phyloP scores from a whole-genome alignment of 1,140 invertebrate species.

The Akabosia matsudoensis region DNA sequence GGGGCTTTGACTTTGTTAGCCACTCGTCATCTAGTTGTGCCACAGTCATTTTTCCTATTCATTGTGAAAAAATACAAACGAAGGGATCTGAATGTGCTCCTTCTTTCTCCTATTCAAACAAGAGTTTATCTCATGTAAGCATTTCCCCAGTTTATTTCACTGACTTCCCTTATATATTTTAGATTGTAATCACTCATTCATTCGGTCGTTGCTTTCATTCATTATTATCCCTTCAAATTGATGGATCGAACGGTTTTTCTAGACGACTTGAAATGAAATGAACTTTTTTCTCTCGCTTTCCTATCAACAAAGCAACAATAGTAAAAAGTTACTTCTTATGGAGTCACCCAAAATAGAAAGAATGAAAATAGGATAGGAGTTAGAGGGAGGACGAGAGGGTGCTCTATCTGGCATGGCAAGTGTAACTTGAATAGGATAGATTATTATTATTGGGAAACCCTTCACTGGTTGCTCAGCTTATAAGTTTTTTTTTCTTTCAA shows the following conservation, averaged over 20 bases:
- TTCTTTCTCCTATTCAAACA: too few species aligned
- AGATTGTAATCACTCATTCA: conserved; percentile 40
- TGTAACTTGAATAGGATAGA: neutral
- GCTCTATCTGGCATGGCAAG: neutral
- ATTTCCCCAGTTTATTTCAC: neutral
- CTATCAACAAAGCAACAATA: neutral
- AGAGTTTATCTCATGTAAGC: too few species aligned
- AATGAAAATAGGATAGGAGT: too few species aligned
- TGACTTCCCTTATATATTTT: neutral
- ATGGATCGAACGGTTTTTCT: conserved; percentile 39
- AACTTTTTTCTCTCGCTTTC: conserved; percentile 33
- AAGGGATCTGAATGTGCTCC: neutral
- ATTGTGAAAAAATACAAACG: neutral
- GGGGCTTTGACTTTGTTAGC: conserved; percentile 15
- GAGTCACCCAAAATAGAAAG: neutral
- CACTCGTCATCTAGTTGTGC: neutral
- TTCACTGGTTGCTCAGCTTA: neutral
- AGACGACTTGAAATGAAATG: conserved; percentile 38
- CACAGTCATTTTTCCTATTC: conserved; percentile 3
- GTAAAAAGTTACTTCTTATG: neutral
- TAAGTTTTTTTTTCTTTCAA: neutral
- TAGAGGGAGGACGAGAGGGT: too few species aligned
- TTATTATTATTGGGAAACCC: neutral
- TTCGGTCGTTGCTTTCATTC: conserved; percentile 23
- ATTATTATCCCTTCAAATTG: conserved; percentile 42